phyloP scores from a whole-genome alignment of 2,888 invertebrate species.

The Agelastica alni region DNA sequence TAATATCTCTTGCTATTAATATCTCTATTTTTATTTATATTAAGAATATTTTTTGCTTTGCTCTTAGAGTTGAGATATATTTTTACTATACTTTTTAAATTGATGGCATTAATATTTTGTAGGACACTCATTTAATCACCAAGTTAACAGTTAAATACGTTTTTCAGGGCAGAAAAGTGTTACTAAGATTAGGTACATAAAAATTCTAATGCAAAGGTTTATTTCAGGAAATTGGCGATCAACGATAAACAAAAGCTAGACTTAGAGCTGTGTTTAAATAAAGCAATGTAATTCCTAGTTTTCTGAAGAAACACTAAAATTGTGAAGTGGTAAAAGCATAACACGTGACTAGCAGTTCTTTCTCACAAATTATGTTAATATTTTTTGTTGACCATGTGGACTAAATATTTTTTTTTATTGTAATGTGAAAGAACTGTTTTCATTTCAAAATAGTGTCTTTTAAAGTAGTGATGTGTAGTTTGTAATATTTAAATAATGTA shows the following conservation, averaged over 20 bases:
- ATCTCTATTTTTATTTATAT: conserved; percentile 2
- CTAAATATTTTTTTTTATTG: conserved; percentile 12
- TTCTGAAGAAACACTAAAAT: conserved; percentile 27
- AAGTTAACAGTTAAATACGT: not conserved
- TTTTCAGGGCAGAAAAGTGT: conserved; percentile 17
- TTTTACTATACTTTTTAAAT: conserved; percentile 27
- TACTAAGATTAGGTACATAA: not conserved
- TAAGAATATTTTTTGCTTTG: conserved; percentile 5
- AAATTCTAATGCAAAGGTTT: conserved; percentile 35
- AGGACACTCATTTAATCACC: conserved; percentile 1
- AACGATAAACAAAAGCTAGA: conserved; percentile 37
- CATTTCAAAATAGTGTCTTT: conserved; percentile 38
- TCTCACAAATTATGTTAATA: conserved; percentile 41
- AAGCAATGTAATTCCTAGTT: conserved; percentile 28
- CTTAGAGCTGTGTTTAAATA: conserved; percentile 24
- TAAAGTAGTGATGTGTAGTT: conserved; percentile 45
- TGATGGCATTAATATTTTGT: not conserved
- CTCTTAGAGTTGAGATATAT: conserved; percentile 14
- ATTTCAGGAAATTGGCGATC: conserved; percentile 52
- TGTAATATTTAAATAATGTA: conserved; percentile 17
- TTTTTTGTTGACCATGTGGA: conserved; percentile 17
- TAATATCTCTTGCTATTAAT: not conserved
- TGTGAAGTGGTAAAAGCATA: conserved; percentile 32
- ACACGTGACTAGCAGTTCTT: conserved; percentile 51
- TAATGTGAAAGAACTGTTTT: conserved; percentile 51